phyloP scores from a whole-genome alignment of 1,140 invertebrate species.

The Eumaeus atala region DNA sequence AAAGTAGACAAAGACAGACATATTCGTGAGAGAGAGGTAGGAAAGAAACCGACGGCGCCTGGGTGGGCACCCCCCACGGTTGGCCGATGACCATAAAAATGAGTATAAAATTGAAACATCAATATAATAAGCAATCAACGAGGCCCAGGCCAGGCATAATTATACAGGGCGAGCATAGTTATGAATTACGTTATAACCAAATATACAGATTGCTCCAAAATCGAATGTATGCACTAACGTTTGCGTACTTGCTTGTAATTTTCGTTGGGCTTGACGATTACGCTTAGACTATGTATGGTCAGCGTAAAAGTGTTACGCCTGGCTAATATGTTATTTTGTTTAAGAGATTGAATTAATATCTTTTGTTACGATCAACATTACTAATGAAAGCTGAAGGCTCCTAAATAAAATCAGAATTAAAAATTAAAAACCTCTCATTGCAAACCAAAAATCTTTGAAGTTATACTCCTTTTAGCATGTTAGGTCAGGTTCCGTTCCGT shows the following conservation, averaged over 20 bases:
- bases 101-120: conserved; percentile 74
- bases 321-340: no score
- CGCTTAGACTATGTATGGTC: not conserved
- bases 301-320: not conserved
- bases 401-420: no score
- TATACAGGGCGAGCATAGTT: conserved; percentile 62
- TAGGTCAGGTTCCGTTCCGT: no score
- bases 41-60: conserved; percentile 41
- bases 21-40: conserved; percentile 29
- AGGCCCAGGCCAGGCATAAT: conserved; percentile 57
- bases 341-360: no score
- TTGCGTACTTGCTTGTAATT: conserved; percentile 2
- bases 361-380: no score
- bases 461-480: no score
- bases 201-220: conserved; percentile 61
- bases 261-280: not conserved
- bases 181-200: conserved; percentile 60
- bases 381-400: no score
- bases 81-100: conserved; percentile 73
- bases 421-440: no score
- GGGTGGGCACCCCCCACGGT: conserved; percentile 71
- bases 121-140: conserved; percentile 74
- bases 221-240: conserved; percentile 22
- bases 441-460: no score
- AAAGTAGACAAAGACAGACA: conserved; percentile 45